phyloP scores from a whole-genome alignment of 2,797 vertebrate species.

The Pelochelys cantorii region DNA sequence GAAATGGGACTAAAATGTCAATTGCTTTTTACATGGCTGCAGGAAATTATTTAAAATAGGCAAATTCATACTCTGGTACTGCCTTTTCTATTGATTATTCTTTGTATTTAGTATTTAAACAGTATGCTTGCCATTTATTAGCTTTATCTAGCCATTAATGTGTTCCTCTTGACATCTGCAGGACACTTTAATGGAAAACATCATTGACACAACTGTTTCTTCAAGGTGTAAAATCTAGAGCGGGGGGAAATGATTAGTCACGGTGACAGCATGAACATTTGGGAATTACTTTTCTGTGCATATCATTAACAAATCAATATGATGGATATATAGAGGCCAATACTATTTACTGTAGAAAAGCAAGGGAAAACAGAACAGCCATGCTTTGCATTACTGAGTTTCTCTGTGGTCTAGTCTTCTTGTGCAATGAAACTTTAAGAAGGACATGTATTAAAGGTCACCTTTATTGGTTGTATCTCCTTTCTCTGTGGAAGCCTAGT shows the following conservation, averaged over 20 bases:
- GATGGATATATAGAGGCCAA: conserved; percentile 81
- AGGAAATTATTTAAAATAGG: conserved; percentile 40
- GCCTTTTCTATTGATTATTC: conserved; percentile 54
- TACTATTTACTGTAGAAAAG: conserved; percentile 84
- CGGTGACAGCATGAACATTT: conserved; percentile 85
- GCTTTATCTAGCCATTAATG: conserved; percentile 53
- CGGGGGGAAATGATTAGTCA: conserved; percentile 88
- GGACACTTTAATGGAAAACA: conserved; percentile 80
- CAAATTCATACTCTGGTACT: conserved; percentile 22
- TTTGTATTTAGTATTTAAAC: conserved; percentile 60
- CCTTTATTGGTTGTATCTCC: conserved; percentile 30
- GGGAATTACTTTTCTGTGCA: conserved; percentile 92
- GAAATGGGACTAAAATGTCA: conserved; percentile 13
- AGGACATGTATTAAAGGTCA: conserved; percentile 60
- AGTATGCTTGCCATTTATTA: conserved; percentile 37
- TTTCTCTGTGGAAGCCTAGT: conserved; percentile 21
- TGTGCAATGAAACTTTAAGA: conserved; percentile 34
- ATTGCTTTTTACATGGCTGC: conserved; percentile 12
- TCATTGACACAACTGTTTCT: conserved; percentile 83
- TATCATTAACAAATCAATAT: conserved; percentile 93
- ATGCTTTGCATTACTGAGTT: conserved; percentile 65
- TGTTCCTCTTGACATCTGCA: conserved; percentile 72
- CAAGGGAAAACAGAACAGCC: conserved; percentile 67
- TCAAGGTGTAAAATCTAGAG: conserved; percentile 83
- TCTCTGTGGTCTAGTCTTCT: not conserved